Evolutionary conservation across 35 echinoderm and acorn worm species (phyloP), one percentile per base, ranked within the genome.

Genomic region (Apostichopus parvimensis): DNA sequence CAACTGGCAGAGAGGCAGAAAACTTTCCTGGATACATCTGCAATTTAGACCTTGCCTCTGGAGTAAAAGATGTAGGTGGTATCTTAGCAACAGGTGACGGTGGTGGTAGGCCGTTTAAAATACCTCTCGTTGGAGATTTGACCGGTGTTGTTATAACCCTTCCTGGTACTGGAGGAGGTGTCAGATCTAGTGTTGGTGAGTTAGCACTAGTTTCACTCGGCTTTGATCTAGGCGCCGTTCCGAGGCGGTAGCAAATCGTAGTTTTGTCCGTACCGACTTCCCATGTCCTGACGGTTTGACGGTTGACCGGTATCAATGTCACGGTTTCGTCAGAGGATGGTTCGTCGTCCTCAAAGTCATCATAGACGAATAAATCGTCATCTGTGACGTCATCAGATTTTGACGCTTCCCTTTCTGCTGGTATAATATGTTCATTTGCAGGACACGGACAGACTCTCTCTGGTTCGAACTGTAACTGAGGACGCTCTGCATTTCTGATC

Each of bases 341-440:
- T 15, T 91, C 89, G 21, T 91, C 89, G 17, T 91, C 89, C 21
- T 77, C 89, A 91, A 91, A 91, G 4, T 79, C 89, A 21, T 91
- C 89, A 9, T 77, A 53, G 18, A 91, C 18, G 89, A 88, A 60
- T 23, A 72, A 54, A 88, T 91, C 89, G 15, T 78, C 73, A 34
- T 34, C 28, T 0, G 0, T 12, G 11, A 60, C 58, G 58, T 60
- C 4, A 54, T 82, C 4, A 82, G 14, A 11, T 28, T 18, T 82
- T 22, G 71, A 73, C 4, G n/a, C n/a, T 73, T n/a, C 17, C 71
- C 20, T 73, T 73, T 73, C 71, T 22, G 17, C 20, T 6, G 71
- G 71, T 34, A 34, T 34, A 34, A 34, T 34, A 34, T 34, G 28
- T 34, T 34, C 28, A 34, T 34, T 34, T 34, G 28, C 28, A 34